These are phyloP conservation scores for Hipposideros armiger DNA, from an alignment of 2,113 vertebrate species.

Conservation along the genomic window DNA sequence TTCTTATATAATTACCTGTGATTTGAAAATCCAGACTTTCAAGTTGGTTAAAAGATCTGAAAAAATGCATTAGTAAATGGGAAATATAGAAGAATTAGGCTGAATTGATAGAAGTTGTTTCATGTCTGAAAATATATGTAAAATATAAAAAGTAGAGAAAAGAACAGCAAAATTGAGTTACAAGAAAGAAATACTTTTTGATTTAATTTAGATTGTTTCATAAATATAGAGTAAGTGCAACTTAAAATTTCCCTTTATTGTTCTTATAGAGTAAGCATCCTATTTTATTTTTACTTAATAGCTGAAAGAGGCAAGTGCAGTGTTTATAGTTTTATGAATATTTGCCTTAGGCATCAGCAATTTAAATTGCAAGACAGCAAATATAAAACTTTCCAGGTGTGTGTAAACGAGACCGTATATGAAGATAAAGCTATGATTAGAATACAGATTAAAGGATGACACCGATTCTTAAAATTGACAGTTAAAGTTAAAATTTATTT, in stretches of 20 bases:
- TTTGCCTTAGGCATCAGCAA: background rate
- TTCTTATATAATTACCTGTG: background rate
- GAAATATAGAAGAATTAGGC: conserved; percentile 64
- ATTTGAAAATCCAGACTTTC: conserved; percentile 44
- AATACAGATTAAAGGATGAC: conserved; percentile 8
- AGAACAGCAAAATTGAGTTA: conserved; percentile 54
- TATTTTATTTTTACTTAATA: background rate
- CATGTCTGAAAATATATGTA: conserved; percentile 61
- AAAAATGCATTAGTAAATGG: conserved; percentile 4
- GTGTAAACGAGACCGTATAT: conserved; percentile 66
- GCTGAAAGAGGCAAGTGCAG: background rate
- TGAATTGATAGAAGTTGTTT: conserved; percentile 67
- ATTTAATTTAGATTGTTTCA: conserved; percentile 52
- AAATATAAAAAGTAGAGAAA: conserved; percentile 71
- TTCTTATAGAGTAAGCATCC: conserved; percentile 32
- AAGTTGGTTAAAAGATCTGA: background rate
- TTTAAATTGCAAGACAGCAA: conserved; percentile 59
- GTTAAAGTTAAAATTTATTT: conserved; percentile 14
- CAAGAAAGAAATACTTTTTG: background rate
- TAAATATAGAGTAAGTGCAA: conserved; percentile 59
- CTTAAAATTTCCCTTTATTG: conserved; percentile 61
- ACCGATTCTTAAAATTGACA: background rate
- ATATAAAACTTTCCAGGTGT: conserved; percentile 59
- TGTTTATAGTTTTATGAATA: conserved; percentile 50
- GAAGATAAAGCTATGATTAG: conserved; percentile 59